Base-by-base conservation (phyloP, 2,797 vertebrate species). In the Phataginus tricuspis region DNA sequence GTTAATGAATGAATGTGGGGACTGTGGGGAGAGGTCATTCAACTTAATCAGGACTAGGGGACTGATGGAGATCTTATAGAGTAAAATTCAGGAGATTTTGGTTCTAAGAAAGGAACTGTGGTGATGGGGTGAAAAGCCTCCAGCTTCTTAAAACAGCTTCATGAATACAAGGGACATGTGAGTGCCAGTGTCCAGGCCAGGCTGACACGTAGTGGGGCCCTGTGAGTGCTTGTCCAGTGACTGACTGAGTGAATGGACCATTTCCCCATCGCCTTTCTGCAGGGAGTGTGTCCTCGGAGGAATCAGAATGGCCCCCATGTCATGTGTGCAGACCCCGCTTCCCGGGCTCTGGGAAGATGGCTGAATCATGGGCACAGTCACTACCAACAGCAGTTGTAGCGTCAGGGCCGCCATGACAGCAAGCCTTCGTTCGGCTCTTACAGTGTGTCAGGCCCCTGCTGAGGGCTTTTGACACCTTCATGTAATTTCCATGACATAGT, bases 311-410 rank as follows among this genome's bases (percentile, higher is more conserved):
- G 21, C 64, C 18, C 8, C 45, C 10, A 10, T 2, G 0, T 10
- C 59, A 19, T 27, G 10, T 21, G 5, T 25, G 42, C 34, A 93
- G 45, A 64, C 37, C 16, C 23, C 51, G 42, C 13, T 61, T 21
- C 42, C 1, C 1, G 13, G 4, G n/a, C 10, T 39, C 34, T 37
- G n/a, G 69, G 23, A 45, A 6, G 31, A 4, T 0, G 12, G 29
- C 51, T 49, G 53, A 57, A 21, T 71, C 15, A 16, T 0, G n/a
- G 29, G 37, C 53, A 12, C 5, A 31, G 61, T 66, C 64, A 25
- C 49, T 11, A 23, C 19, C 71, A 25, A 25, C 10, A 75, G 45
- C 79, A 53, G 15, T 61, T 21, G 5, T 34, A 10, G 16, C 57
- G 9, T 1, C 7, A n/a, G 82, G 78, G 57, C 23, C 31, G 11